Evolutionary conservation across 53 echinoderm and acorn worm species (phyloP).

Genomic region (Henricia sp.): DNA sequence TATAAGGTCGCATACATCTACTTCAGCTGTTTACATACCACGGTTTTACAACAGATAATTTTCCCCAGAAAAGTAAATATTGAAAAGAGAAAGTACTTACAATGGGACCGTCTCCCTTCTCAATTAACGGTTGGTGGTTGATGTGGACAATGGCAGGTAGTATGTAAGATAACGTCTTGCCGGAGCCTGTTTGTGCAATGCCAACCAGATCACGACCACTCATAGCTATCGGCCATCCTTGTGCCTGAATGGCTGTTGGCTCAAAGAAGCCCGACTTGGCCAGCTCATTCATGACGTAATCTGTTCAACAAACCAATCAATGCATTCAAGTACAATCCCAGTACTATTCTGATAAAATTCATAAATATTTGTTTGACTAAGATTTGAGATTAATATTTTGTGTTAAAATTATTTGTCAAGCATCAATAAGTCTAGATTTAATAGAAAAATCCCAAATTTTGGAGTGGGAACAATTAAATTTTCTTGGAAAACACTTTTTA

Average conservation of each 20-base stretch:
- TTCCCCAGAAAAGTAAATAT: not conserved
- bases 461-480: no score
- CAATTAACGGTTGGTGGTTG: slow-evolving; percentile 92
- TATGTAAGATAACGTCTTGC: slow-evolving; percentile 89
- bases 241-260: slow-evolving; percentile 93
- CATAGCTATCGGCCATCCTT: slow-evolving; percentile 96
- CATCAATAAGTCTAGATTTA: no score
- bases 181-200: slow-evolving; percentile 95
- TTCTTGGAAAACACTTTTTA: no score
- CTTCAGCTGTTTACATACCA: no score
- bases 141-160: slow-evolving; percentile 97
- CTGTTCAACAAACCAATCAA: slow-evolving; percentile 45
- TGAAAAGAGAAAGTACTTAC: slow-evolving; percentile 70
- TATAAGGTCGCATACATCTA: no score
- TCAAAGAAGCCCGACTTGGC: slow-evolving; percentile 71
- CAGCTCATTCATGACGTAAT: slow-evolving; percentile 82
- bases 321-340: no score
- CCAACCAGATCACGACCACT: slow-evolving; percentile 94
- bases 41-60: no score
- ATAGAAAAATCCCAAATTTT: no score
- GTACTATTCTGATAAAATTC: no score
- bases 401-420: no score
- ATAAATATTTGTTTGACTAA: no score
- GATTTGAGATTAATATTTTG: no score
- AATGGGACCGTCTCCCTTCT: slow-evolving; percentile 89